These are phyloP conservation scores for Haplotaxodon microlepis DNA, from an alignment of 2,113 vertebrate species.

Conservation along the genomic window DNA sequence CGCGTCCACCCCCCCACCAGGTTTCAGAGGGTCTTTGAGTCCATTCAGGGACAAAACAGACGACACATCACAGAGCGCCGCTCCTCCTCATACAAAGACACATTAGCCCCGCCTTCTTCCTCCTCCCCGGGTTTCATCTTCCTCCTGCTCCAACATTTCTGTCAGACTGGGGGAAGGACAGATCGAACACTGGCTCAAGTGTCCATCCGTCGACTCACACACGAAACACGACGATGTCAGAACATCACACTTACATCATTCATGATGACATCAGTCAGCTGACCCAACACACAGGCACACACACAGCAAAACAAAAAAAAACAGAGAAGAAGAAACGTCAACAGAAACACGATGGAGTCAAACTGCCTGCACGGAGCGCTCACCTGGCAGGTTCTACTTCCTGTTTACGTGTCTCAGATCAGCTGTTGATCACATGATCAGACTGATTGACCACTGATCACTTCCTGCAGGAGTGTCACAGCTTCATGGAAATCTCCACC, in stretches of 20 bases:
- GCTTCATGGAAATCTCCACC: not conserved
- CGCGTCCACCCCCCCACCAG: not conserved
- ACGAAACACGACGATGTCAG: not conserved
- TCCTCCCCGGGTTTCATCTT: not conserved
- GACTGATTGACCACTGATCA: not conserved
- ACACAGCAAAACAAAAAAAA: not conserved
- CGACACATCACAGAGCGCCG: not conserved
- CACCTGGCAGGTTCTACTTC: not conserved
- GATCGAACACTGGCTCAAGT: not conserved
- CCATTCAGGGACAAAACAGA: slow-evolving; percentile 51
- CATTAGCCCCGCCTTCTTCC: not conserved
- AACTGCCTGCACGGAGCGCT: not conserved
- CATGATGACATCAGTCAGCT: not conserved
- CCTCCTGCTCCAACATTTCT: not conserved
- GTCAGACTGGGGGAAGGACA: not conserved
- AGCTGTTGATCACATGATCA: not conserved
- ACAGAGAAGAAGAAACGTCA: not conserved
- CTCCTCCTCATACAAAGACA: slow-evolving; percentile 11
- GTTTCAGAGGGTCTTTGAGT: slow-evolving; percentile 47
- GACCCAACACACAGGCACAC: not conserved
- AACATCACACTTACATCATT: not conserved
- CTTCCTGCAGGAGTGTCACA: not conserved
- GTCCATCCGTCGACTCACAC: not conserved
- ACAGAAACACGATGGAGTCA: not conserved
- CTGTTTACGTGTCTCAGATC: not conserved